These are phyloP conservation scores for Leuciscus idus DNA, from an alignment of 2,113 vertebrate genomes.

Conservation along the genomic window DNA sequence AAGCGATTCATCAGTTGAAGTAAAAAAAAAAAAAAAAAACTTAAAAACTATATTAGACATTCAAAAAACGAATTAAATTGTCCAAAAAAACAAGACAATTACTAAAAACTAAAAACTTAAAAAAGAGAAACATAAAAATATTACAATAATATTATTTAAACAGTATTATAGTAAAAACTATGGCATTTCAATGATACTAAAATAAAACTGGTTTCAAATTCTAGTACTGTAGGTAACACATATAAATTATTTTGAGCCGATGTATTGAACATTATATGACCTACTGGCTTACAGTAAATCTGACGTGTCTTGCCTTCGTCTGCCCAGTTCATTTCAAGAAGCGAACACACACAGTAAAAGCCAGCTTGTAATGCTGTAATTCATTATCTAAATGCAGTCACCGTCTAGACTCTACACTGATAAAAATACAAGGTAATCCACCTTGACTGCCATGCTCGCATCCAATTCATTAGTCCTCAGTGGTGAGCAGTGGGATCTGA, in stretches of 20 bases:
- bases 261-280: background rate
- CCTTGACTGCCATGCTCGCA: constrained; percentile 60
- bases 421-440: constrained; percentile 64
- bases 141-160: too few relatives aligned
- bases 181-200: background rate
- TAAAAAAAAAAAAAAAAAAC: background rate
- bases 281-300: constrained; percentile 19
- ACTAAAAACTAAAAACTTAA: too few relatives aligned
- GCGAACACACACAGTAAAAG: constrained; percentile 50
- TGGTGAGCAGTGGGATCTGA: constrained; percentile 62
- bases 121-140: too few relatives aligned
- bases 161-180: background rate
- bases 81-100: too few relatives aligned
- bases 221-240: background rate
- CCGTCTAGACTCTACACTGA: constrained; percentile 62
- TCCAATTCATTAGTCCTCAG: constrained; percentile 63
- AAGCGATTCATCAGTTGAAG: too few relatives aligned
- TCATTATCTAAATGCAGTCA: constrained; percentile 63
- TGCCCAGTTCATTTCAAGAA: constrained; percentile 31
- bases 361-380: constrained; percentile 49
- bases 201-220: background rate
- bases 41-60: too few relatives aligned
- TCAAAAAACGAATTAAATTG: background rate
- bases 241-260: background rate
- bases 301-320: constrained; percentile 11